Evolutionary conservation across 2,113 vertebrate genomes (phyloP).

Genomic region (Delphinus delphis): DNA sequence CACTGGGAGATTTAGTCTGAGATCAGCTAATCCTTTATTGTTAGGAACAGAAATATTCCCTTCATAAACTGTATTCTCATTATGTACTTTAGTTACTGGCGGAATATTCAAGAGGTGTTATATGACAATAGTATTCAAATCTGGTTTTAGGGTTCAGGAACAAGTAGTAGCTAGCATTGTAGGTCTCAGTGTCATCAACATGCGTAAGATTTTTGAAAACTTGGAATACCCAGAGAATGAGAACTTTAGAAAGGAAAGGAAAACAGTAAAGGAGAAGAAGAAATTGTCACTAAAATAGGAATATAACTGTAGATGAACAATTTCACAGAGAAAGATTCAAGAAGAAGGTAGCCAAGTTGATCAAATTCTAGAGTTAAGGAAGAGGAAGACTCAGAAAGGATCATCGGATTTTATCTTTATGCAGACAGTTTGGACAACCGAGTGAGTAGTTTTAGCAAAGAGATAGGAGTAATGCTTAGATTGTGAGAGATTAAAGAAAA

Average conservation of each 20-base stretch:
- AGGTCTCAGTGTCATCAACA: not conserved
- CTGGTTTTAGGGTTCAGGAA: not conserved
- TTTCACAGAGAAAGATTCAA: slow-evolving; percentile 30
- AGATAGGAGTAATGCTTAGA: not conserved
- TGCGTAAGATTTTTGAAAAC: not conserved
- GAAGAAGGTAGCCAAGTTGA: not conserved
- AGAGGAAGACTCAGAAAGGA: not conserved
- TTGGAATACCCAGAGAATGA: slow-evolving; percentile 12
- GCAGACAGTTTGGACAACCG: not conserved
- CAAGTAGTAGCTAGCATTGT: not conserved
- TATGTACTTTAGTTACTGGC: not conserved
- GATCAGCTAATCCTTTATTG: not conserved
- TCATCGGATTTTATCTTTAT: not conserved
- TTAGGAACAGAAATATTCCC: not conserved
- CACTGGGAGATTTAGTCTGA: not conserved
- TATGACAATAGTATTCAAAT: not conserved
- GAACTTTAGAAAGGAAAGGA: slow-evolving; percentile 7
- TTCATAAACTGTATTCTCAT: not conserved
- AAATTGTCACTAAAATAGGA: not conserved
- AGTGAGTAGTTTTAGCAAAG: not conserved
- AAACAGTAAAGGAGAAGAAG: not conserved
- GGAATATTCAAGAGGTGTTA: not conserved
- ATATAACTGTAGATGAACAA: not conserved
- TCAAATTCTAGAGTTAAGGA: not conserved
- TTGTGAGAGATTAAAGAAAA: slow-evolving; percentile 3